These are phyloP conservation scores for Idaea straminata DNA, from an alignment of 2,888 invertebrate species.

Conservation along the genomic window DNA sequence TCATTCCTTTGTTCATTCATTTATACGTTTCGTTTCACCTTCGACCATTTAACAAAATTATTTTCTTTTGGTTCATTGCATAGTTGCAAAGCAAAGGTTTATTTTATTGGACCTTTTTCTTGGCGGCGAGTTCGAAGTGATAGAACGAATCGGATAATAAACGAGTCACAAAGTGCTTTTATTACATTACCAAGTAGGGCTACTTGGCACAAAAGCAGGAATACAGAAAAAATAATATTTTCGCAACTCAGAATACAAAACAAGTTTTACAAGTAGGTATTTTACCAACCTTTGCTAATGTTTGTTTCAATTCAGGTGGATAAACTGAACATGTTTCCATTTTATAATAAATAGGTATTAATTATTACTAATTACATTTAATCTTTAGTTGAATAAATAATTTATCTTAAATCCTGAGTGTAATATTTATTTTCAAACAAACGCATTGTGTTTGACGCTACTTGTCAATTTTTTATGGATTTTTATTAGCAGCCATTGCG, in stretches of 20 bases:
- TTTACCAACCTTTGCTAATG: not conserved
- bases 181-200: too few relatives aligned
- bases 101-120: too few relatives aligned
- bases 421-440: conserved; percentile 21
- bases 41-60: not conserved
- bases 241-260: too few relatives aligned
- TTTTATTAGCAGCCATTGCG: too few relatives aligned
- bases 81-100: too few relatives aligned
- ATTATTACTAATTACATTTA: not conserved
- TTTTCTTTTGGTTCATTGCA: too few relatives aligned
- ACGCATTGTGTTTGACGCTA: conserved; percentile 19
- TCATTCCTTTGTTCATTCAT: not conserved
- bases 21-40: not conserved
- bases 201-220: too few relatives aligned
- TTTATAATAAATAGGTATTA: not conserved
- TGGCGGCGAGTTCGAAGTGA: too few relatives aligned
- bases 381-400: not conserved
- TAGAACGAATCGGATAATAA: too few relatives aligned
- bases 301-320: not conserved
- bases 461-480: not conserved
- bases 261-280: not conserved
- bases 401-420: not conserved
- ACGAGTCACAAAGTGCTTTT: too few relatives aligned
- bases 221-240: too few relatives aligned
- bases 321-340: not conserved